Evolutionary conservation across 2,113 vertebrate genomes (phyloP).

Genomic region (Capricornis sumatraensis): DNA sequence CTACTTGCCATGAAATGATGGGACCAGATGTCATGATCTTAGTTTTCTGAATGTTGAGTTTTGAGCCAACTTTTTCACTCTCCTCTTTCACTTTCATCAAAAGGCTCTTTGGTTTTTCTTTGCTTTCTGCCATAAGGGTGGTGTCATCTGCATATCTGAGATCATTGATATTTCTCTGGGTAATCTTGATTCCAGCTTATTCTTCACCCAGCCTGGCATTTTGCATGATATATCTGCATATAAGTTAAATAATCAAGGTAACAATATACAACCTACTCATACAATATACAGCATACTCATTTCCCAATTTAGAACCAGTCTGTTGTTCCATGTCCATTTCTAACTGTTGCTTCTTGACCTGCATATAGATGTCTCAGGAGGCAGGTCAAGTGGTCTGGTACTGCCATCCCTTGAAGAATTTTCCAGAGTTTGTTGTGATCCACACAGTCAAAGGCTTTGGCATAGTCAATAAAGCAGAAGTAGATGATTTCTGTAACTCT

Average conservation of each 20-base stretch:
- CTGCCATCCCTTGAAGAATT: neutral
- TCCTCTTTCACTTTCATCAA: neutral
- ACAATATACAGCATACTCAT: fast-evolving
- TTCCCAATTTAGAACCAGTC: neutral
- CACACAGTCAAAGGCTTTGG: neutral
- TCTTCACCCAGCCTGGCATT: neutral
- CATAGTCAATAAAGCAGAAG: neutral
- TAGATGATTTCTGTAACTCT: neutral
- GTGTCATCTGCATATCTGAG: neutral
- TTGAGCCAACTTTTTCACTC: neutral
- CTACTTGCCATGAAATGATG: neutral
- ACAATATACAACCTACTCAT: neutral
- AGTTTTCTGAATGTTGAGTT: neutral
- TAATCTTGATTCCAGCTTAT: neutral
- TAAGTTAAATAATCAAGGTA: neutral
- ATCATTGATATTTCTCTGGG: neutral
- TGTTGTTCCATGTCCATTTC: neutral
- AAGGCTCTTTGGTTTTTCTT: neutral
- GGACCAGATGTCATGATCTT: neutral
- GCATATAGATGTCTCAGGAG: neutral
- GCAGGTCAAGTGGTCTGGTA: neutral
- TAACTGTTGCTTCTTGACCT: neutral
- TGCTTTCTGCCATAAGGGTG: neutral
- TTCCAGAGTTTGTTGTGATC: neutral
- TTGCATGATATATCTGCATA: neutral